Evolutionary conservation across 2,113 vertebrate genomes (phyloP).

Genomic region (Thymallus thymallus): DNA sequence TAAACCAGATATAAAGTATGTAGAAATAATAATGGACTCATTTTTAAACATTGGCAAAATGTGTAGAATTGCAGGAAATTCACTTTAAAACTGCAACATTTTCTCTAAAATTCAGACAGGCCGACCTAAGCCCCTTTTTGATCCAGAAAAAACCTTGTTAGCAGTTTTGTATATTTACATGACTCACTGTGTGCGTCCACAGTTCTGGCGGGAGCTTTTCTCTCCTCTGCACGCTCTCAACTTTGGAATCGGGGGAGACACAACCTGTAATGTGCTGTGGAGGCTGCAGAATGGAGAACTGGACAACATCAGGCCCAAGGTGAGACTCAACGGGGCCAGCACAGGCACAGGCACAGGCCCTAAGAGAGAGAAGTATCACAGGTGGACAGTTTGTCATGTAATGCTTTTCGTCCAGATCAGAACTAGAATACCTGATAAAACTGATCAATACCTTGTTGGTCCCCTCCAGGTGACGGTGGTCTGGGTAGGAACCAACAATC

Average conservation of each 20-base stretch:
- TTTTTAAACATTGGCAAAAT: too few relatives aligned
- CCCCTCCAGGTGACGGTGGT: slow-evolving; percentile 86
- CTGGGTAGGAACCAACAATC: slow-evolving; percentile 97
- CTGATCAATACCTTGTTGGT: neutral
- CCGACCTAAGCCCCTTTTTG: too few relatives aligned
- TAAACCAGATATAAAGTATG: too few relatives aligned
- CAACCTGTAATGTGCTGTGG: slow-evolving; percentile 93
- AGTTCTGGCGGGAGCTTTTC: slow-evolving; percentile 96
- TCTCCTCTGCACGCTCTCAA: slow-evolving; percentile 95
- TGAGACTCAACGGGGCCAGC: slow-evolving; percentile 44
- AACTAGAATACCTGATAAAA: neutral
- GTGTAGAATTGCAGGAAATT: too few relatives aligned
- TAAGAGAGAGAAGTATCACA: neutral
- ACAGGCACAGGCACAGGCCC: neutral
- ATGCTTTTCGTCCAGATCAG: neutral
- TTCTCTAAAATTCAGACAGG: too few relatives aligned
- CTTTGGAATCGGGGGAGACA: slow-evolving; percentile 95
- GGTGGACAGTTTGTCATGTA: neutral
- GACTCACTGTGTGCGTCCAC: neutral
- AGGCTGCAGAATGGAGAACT: slow-evolving; percentile 96
- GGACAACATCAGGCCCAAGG: slow-evolving; percentile 96
- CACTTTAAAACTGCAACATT: too few relatives aligned
- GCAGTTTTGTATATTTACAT: too few relatives aligned
- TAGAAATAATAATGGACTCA: too few relatives aligned
- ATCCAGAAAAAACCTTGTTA: too few relatives aligned